Conservation (phyloP, 2,113 vertebrate species). For the Lethenteron reissneri region DNA sequence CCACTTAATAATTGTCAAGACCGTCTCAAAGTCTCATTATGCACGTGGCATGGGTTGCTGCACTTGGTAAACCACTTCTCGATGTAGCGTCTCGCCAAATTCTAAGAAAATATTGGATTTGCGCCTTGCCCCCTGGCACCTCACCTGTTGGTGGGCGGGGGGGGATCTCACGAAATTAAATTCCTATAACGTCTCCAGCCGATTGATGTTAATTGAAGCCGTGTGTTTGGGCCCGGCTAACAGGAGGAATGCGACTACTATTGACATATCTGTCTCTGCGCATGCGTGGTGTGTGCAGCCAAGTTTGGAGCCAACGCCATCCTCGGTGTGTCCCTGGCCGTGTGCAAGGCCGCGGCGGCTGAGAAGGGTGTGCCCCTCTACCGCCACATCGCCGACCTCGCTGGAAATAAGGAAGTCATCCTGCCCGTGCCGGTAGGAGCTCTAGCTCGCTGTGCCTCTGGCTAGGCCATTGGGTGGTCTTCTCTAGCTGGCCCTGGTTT, state of each 20-base stretch:
- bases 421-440: conserved; percentile 75
- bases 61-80: too few species aligned
- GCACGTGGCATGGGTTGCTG: too few species aligned
- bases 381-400: conserved; percentile 80
- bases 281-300: conserved; percentile 23
- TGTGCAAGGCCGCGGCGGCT: conserved; percentile 89
- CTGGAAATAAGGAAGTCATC: conserved; percentile 68
- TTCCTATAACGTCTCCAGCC: neutral
- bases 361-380: conserved; percentile 87
- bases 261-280: neutral
- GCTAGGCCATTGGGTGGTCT: too few species aligned
- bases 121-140: too few species aligned
- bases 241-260: neutral
- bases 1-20: too few species aligned
- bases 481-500: too few species aligned
- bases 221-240: conserved; percentile 1
- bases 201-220: neutral
- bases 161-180: neutral
- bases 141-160: too few species aligned
- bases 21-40: too few species aligned
- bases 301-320: conserved; percentile 95
- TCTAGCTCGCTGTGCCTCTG: too few species aligned
- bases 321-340: conserved; percentile 78
- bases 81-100: too few species aligned
- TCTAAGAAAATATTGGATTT: too few species aligned